phyloP scores from a whole-genome alignment of 1,140 invertebrate species.

The Ceratina japonica region DNA sequence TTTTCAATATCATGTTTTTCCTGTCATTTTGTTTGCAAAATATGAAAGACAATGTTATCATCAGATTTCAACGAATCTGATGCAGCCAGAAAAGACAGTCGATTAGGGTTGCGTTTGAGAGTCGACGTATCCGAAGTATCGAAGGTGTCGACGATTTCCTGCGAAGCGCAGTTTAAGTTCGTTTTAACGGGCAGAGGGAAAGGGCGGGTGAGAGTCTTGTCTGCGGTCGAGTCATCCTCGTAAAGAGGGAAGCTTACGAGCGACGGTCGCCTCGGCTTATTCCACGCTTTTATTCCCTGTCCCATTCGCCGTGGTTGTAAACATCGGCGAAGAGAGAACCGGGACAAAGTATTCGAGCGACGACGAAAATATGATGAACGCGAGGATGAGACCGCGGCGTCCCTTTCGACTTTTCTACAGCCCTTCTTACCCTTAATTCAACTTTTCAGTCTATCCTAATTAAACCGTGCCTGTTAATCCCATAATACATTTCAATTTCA shows the following conservation, averaged over 20 bases:
- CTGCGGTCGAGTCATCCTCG: slow-evolving; percentile 79
- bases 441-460: no score
- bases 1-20: no score
- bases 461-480: no score
- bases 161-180: slow-evolving; percentile 55
- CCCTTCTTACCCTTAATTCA: no score
- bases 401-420: not conserved
- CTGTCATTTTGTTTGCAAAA: no score
- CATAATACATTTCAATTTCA: no score
- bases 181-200: slow-evolving; percentile 58
- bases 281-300: slow-evolving; percentile 71
- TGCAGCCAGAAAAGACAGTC: no score
- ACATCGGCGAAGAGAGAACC: slow-evolving; percentile 58
- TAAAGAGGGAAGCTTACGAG: slow-evolving; percentile 79
- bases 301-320: slow-evolving; percentile 70
- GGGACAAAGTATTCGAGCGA: slow-evolving; percentile 31
- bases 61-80: no score
- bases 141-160: slow-evolving; percentile 58
- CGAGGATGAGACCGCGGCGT: not conserved
- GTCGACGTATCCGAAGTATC: slow-evolving; percentile 16
- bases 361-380: slow-evolving; percentile 9
- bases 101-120: no score
- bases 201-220: slow-evolving; percentile 67
- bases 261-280: slow-evolving; percentile 71
- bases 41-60: no score